Evolutionary conservation across 2,797 vertebrate genomes (phyloP).

Genomic region (Hypotaenidia philippensis): DNA sequence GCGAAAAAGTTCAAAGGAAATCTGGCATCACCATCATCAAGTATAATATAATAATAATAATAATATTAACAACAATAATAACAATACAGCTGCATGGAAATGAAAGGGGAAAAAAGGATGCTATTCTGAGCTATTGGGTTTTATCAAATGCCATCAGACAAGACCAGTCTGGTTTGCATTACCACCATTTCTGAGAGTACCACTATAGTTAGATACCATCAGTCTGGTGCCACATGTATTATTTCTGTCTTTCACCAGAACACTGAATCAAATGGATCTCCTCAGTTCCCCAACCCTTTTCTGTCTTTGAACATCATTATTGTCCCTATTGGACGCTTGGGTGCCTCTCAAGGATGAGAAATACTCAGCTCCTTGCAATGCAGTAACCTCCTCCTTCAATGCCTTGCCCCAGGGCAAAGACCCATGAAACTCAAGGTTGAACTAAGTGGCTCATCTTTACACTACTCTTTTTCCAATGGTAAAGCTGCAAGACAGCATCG

Average conservation of each 20-base stretch:
- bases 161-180: not conserved
- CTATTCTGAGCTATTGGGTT: not conserved
- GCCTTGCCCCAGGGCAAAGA: not conserved
- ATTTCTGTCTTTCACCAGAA: not conserved
- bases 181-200: not conserved
- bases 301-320: not conserved
- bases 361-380: not conserved
- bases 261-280: not conserved
- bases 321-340: too few relatives aligned
- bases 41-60: not conserved
- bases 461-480: not conserved
- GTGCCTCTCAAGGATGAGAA: not conserved
- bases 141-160: not conserved
- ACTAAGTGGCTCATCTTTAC: not conserved
- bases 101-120: not conserved
- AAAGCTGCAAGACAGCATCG: not conserved
- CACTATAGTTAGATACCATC: not conserved
- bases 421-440: not conserved
- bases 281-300: not conserved
- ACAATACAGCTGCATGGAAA: not conserved
- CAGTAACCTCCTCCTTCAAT: not conserved
- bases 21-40: not conserved
- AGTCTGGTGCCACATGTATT: not conserved
- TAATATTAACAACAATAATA: not conserved
- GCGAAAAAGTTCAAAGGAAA: constrained; percentile 2